Conservation (phyloP, 2,888 invertebrate genomes). For the Ectemnius cavifrons region DNA sequence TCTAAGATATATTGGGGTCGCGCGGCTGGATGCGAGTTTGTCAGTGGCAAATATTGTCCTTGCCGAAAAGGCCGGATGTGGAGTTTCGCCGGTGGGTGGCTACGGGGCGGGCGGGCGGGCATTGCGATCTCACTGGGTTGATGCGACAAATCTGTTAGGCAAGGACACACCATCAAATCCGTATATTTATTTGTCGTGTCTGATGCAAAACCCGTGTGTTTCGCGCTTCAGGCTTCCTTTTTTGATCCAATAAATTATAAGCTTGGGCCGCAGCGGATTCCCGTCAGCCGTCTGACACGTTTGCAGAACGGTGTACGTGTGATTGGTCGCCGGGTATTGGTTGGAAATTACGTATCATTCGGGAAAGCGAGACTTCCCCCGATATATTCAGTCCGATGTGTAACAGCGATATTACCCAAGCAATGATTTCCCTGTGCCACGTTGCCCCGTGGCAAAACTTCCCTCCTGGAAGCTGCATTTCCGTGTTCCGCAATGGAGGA, state of each 20-base stretch:
- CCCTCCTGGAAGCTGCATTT: constrained; percentile 7
- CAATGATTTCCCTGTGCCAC: too few species aligned
- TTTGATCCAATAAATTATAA: constrained; percentile 76
- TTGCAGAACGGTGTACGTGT: constrained; percentile 51
- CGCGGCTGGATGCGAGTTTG: constrained; percentile 1
- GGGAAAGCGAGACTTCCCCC: constrained; percentile 33
- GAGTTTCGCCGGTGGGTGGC: too few species aligned
- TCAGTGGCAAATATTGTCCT: constrained; percentile 31
- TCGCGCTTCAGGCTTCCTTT: constrained; percentile 70
- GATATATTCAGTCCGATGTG: neutral
- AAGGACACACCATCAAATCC: constrained; percentile 65
- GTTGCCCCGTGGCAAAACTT: too few species aligned
- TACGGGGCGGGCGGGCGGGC: constrained; percentile 11
- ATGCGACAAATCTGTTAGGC: constrained; percentile 60
- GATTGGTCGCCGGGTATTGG: constrained; percentile 57
- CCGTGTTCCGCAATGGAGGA: constrained; percentile 44
- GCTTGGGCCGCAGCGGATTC: constrained; percentile 67
- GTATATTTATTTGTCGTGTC: constrained; percentile 74
- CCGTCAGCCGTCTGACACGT: constrained; percentile 66
- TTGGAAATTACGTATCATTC: constrained; percentile 53
- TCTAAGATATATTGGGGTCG: constrained; percentile 40
- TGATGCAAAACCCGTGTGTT: constrained; percentile 72
- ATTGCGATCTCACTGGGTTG: constrained; percentile 45
- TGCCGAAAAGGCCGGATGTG: constrained; percentile 2
- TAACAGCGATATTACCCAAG: neutral